Evolutionary conservation across 2,113 vertebrate species (phyloP).

Genomic region (Pungitius pungitius): DNA sequence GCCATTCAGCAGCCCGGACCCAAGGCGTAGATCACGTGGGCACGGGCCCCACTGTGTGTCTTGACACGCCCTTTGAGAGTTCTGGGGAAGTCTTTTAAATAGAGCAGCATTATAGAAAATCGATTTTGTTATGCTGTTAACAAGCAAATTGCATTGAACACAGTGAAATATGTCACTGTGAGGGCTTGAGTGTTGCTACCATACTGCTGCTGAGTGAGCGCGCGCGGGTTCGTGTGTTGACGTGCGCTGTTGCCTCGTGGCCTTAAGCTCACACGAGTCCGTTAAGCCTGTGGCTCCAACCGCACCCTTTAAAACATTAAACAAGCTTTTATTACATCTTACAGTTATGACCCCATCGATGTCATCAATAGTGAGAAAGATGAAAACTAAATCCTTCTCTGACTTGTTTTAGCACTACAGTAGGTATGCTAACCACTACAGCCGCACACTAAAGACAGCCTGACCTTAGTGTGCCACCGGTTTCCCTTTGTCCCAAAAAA

Average conservation of each 20-base stretch:
- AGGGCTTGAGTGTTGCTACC: neutral
- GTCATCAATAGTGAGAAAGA: neutral
- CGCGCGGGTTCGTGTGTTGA: neutral
- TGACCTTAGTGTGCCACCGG: slow-evolving; percentile 36
- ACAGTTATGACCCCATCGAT: neutral
- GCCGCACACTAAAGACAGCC: slow-evolving; percentile 1
- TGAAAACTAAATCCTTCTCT: neutral
- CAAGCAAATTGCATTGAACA: slow-evolving; percentile 15
- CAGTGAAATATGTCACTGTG: slow-evolving; percentile 23
- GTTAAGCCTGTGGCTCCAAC: slow-evolving; percentile 19
- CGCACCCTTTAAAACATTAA: slow-evolving; percentile 45
- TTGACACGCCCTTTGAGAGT: slow-evolving; percentile 49
- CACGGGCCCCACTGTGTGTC: slow-evolving; percentile 46
- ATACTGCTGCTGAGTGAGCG: neutral
- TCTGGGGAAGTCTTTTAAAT: slow-evolving; percentile 39
- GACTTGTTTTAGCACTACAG: neutral
- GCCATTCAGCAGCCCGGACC: slow-evolving; percentile 62
- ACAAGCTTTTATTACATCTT: neutral
- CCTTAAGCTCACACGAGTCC: slow-evolving; percentile 44
- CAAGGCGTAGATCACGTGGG: slow-evolving; percentile 58
- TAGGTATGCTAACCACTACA: neutral
- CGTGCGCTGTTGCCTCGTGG: slow-evolving; percentile 3
- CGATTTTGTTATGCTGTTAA: slow-evolving; percentile 46
- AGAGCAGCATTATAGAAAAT: slow-evolving; percentile 30
- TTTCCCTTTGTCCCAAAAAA: slow-evolving; percentile 21